Percentiles rank a stretch among this genome's conserved stretches.
These are phyloP conservation scores for Brenthis hecate DNA, from an alignment of 2,888 invertebrate species.

Conservation along the genomic window DNA sequence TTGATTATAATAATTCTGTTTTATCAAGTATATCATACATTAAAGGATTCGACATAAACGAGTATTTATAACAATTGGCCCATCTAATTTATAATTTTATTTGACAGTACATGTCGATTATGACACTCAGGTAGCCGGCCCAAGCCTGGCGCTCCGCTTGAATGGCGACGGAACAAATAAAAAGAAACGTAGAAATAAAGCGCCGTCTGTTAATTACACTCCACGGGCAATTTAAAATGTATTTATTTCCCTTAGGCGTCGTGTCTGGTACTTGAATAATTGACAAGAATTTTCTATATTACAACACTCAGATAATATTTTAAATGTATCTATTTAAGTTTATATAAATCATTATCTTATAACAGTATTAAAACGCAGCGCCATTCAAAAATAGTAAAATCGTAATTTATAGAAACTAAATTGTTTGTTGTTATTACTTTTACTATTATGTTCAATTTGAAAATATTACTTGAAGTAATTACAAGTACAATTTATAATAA, in stretches of 20 bases:
- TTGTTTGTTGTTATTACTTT: background rate
- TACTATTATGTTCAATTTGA: background rate
- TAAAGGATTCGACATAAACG: background rate
- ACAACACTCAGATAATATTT: background rate
- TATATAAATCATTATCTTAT: too few relatives aligned
- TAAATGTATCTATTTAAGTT: background rate
- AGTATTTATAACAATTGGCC: background rate
- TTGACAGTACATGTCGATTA: conserved; percentile 32
- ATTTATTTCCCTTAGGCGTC: conserved; percentile 33
- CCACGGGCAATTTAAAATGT: conserved; percentile 39
- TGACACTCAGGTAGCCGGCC: conserved; percentile 36
- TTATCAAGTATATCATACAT: too few relatives aligned
- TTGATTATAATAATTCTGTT: too few relatives aligned
- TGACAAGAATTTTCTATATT: conserved; percentile 12
- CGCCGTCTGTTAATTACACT: conserved; percentile 51
- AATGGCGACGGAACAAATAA: conserved; percentile 50
- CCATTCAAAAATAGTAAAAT: background rate
- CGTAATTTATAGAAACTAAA: background rate
- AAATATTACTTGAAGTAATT: background rate
- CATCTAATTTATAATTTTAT: conserved; percentile 20
- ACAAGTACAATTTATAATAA: conserved; percentile 6
- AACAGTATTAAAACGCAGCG: background rate
- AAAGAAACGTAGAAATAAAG: conserved; percentile 52
- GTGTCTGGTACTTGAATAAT: conserved; percentile 24
- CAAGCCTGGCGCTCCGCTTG: conserved; percentile 51